These are phyloP conservation scores for Hapalemur alaotrensis DNA, from an alignment of 2,797 vertebrate genomes.

Conservation along the genomic window DNA sequence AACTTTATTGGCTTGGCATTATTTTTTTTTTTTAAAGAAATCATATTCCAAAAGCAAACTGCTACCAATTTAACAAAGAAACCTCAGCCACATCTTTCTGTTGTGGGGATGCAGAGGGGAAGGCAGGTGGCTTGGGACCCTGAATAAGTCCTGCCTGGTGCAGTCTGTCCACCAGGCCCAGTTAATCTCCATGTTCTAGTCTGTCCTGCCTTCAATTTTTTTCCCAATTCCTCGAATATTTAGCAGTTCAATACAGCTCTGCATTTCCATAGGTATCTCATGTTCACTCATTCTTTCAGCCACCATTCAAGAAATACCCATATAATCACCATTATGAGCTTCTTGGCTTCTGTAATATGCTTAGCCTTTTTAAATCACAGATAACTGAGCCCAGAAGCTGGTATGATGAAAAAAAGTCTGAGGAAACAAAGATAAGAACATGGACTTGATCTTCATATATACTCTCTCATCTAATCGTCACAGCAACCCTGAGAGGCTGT, in stretches of 20 bases:
- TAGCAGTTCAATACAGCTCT: not conserved
- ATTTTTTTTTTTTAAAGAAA: not conserved
- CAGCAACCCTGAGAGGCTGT: not conserved
- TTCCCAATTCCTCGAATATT: not conserved
- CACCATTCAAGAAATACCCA: not conserved
- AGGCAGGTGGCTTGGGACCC: not conserved
- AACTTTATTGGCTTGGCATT: not conserved
- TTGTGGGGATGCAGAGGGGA: not conserved
- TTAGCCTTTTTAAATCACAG: not conserved
- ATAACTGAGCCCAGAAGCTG: not conserved
- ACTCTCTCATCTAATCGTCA: not conserved
- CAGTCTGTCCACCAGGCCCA: not conserved
- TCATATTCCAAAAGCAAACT: not conserved
- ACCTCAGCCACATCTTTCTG: not conserved
- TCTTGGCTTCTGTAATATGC: not conserved
- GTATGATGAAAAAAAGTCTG: not conserved
- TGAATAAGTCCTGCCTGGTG: fast-evolving
- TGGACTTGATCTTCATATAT: not conserved
- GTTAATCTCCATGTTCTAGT: not conserved
- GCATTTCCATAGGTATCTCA: not conserved
- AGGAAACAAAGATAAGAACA: not conserved
- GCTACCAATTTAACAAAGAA: not conserved
- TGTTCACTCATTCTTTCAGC: not conserved
- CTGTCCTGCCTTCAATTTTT: not conserved
- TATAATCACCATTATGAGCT: not conserved